These are phyloP conservation scores for Sarotherodon lohbergeri DNA, from an alignment of 2,113 vertebrate genomes.

Conservation along the genomic window DNA sequence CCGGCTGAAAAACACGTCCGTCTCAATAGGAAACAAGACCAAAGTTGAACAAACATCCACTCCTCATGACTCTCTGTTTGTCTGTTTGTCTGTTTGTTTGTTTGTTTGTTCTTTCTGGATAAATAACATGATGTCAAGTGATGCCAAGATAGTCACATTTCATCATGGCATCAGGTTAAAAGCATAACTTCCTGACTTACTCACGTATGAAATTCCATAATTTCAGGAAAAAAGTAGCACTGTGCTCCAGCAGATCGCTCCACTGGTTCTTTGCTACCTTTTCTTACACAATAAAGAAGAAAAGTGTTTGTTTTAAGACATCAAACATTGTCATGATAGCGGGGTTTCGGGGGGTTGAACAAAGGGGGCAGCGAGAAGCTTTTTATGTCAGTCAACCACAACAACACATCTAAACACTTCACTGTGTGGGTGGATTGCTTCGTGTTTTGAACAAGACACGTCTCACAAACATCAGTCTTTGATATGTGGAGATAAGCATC, in stretches of 20 bases:
- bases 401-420: background rate
- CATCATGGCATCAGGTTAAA: background rate
- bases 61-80: background rate
- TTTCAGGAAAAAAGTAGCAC: accelerated
- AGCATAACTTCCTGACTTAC: background rate
- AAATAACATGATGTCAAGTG: background rate
- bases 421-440: background rate
- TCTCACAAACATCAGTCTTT: background rate
- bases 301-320: background rate
- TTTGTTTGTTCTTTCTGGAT: background rate
- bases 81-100: background rate
- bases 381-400: background rate
- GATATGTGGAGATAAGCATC: background rate
- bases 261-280: background rate
- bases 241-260: background rate
- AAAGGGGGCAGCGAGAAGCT: background rate
- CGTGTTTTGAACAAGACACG: background rate
- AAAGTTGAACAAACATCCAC: background rate
- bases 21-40: background rate
- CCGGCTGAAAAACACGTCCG: background rate
- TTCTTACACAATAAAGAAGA: background rate
- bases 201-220: background rate
- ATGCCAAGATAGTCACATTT: accelerated
- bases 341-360: background rate
- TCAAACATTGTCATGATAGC: background rate